Evolutionary conservation across 1,140 invertebrate genomes (phyloP).

Genomic region (Hydropsyche tenuis): DNA sequence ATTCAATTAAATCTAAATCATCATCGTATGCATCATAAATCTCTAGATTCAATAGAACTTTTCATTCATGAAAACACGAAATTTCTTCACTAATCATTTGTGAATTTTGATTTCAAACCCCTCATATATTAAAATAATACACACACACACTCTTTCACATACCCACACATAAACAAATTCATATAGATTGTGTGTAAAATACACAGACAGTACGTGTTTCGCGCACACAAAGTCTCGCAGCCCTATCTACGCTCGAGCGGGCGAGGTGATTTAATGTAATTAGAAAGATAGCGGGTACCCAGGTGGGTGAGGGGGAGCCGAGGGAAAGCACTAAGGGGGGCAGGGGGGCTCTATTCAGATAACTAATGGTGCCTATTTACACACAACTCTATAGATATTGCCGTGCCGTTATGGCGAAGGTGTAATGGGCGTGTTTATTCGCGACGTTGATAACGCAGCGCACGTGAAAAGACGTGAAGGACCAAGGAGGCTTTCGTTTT

Average conservation of each 20-base stretch:
- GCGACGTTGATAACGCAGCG: conserved; percentile 42
- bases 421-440: conserved; percentile 49
- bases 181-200: background rate
- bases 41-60: too few species aligned
- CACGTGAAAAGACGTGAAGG: conserved; percentile 29
- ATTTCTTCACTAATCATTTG: too few species aligned
- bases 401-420: conserved; percentile 42
- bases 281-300: conserved; percentile 61
- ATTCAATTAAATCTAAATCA: too few species aligned
- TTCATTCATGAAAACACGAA: too few species aligned
- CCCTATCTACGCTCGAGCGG: conserved; percentile 50
- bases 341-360: conserved; percentile 38
- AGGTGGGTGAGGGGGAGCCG: conserved; percentile 16
- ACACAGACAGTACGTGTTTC: background rate
- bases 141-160: too few species aligned
- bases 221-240: background rate
- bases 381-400: conserved; percentile 47
- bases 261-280: conserved; percentile 66
- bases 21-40: too few species aligned
- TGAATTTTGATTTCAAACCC: too few species aligned
- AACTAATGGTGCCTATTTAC: conserved; percentile 40
- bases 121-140: too few species aligned
- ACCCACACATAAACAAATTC: too few species aligned
- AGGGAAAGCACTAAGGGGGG: conserved; percentile 20
- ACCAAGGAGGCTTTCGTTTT: background rate